A percentile compares a stretch with the other conserved stretches of the same genome.
phyloP scores from a whole-genome alignment of 2,888 invertebrate genomes.

The Hirtodrosophila trivittata region DNA sequence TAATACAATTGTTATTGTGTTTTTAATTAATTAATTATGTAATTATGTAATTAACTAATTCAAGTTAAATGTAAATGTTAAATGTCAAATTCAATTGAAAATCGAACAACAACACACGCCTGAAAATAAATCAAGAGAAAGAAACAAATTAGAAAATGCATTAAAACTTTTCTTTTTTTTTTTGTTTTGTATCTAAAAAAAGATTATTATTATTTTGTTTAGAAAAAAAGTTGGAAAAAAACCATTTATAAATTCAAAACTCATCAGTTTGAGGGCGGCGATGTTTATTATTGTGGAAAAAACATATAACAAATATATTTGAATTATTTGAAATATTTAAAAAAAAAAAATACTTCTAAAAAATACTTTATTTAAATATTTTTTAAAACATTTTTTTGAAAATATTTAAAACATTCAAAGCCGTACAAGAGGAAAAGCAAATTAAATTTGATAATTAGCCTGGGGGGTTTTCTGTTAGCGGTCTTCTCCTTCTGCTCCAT shows the following conservation, averaged over 20 bases:
- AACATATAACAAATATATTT: constrained; percentile 1
- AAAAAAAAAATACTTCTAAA: too few relatives aligned
- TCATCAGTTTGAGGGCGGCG: too few relatives aligned
- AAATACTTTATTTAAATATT: too few relatives aligned
- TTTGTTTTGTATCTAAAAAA: constrained; percentile 31
- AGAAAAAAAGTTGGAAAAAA: constrained; percentile 50
- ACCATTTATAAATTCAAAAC: constrained; percentile 54
- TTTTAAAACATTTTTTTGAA: too few relatives aligned
- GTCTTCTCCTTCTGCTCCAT: constrained; percentile 1
- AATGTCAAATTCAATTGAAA: constrained; percentile 73
- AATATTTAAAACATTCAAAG: constrained; percentile 54
- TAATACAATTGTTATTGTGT: constrained; percentile 67
- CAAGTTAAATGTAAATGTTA: constrained; percentile 57
- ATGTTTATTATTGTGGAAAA: constrained; percentile 60
- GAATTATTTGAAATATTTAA: constrained; percentile 14
- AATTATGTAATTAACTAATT: constrained; percentile 71
- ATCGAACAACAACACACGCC: constrained; percentile 77
- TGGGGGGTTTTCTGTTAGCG: constrained; percentile 26
- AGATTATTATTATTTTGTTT: constrained; percentile 32
- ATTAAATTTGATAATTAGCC: constrained; percentile 52
- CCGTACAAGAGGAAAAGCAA: constrained; percentile 59
- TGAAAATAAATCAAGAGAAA: constrained; percentile 76
- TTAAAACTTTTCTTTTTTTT: constrained; percentile 26
- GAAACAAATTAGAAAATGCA: constrained; percentile 71
- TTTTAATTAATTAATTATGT: constrained; percentile 29